Conservation (phyloP, 2,113 vertebrate species). For the Panthera tigris region DNA sequence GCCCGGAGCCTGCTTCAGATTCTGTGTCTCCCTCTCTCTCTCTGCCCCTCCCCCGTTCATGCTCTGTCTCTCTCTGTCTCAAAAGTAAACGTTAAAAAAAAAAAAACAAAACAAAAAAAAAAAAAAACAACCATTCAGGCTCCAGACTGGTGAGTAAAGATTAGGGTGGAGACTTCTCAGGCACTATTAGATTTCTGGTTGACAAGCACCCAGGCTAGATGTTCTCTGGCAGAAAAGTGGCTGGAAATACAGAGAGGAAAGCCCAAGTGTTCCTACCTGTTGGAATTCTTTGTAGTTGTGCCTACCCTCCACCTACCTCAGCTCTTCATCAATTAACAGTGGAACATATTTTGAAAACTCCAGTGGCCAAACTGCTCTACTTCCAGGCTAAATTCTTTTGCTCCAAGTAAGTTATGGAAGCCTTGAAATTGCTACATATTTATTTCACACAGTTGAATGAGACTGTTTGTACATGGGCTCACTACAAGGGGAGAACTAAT, state of each 20-base stretch:
- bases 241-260: background rate
- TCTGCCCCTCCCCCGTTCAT: too few relatives aligned
- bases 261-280: background rate
- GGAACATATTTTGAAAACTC: background rate
- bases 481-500: background rate
- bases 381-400: background rate
- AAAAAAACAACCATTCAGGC: background rate
- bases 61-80: too few relatives aligned
- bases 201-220: background rate
- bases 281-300: background rate
- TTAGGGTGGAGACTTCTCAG: background rate
- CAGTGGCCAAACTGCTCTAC: background rate
- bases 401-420: background rate
- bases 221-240: fast-evolving
- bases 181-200: background rate
- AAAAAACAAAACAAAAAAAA: too few relatives aligned
- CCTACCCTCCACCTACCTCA: background rate
- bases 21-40: too few relatives aligned
- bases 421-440: background rate
- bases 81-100: too few relatives aligned
- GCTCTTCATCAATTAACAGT: background rate
- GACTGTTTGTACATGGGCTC: fast-evolving
- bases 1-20: too few relatives aligned
- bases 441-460: background rate
- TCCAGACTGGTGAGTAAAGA: background rate